Evolutionary conservation across 2,113 vertebrate species (phyloP), one percentile per base, ranked within the genome.

Genomic region (Rostratula benghalensis): DNA sequence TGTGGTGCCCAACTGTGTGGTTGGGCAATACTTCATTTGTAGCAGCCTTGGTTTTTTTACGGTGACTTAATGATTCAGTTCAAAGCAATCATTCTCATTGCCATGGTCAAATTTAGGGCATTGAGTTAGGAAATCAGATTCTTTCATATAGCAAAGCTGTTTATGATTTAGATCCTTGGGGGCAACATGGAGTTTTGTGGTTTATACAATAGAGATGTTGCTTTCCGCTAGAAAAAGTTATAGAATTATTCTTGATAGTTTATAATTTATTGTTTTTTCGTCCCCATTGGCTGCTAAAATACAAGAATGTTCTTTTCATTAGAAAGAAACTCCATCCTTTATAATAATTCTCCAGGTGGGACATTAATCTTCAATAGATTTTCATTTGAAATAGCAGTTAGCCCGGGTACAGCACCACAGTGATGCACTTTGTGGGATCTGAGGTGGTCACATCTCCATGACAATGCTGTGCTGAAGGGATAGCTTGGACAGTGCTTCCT

Each of bases 1-100:
- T 31, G 12, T 69, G 71, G 54, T 93, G 61, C 68, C 93, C 95
- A 63, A 83, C 87, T 84, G n/a, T n/a, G n/a, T n/a, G n/a, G n/a
- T 53, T 87, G 13, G 54, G 61, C 33, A 3, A 78, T 56, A 60
- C 27, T 51, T 93, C 3, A 35, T 82, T 87, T 88, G 35, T 57
- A 46, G 39, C 50, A 77, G 45, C 75, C 37, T 80, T 68, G 39
- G 59, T 95, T 85, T 87, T 61, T 73, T 88, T 61, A 27, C 16
- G 28, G n/a, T 56, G 53, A 80, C 16, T 79, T 93, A 69, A 31
- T 35, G 33, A 35, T 79, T 93, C 80, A 23, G 41, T 74, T 85
- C 54, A 90, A 65, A 88, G 48, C 50, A 65, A 3, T 71, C 16
- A 9, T 67, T 77, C 64, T 81, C 76, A 37, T 70, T 73, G 17